These are phyloP conservation scores for Fissipunctia ypsillon DNA, from an alignment of 2,888 invertebrate genomes.

Conservation along the genomic window DNA sequence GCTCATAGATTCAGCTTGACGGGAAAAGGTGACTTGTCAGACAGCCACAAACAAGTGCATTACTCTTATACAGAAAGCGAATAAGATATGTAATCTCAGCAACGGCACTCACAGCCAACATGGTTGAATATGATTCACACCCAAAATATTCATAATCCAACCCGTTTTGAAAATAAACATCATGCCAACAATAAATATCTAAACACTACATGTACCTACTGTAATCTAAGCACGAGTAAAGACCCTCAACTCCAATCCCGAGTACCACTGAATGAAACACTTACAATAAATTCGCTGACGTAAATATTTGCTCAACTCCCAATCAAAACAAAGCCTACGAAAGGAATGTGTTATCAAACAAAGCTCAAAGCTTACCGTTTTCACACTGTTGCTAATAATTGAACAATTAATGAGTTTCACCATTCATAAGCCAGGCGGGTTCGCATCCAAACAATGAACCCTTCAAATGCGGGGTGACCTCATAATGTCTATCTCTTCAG, in stretches of 20 bases:
- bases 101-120: not conserved
- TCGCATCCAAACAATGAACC: slow-evolving; percentile 23
- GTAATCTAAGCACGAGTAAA: slow-evolving; percentile 4
- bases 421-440: slow-evolving; percentile 8
- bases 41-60: not conserved
- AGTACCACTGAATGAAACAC: slow-evolving; percentile 3
- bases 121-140: not conserved
- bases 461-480: slow-evolving; percentile 31
- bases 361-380: slow-evolving; percentile 28
- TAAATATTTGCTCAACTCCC: slow-evolving; percentile 48
- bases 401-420: slow-evolving; percentile 10
- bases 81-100: not conserved
- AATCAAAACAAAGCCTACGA: slow-evolving; percentile 55
- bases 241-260: not conserved
- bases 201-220: slow-evolving; percentile 2
- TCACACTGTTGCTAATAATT: slow-evolving; percentile 14
- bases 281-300: slow-evolving; percentile 19
- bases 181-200: not conserved
- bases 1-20: not conserved
- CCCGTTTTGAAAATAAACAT: slow-evolving; percentile 1
- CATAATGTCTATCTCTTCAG: slow-evolving; percentile 18
- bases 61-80: not conserved
- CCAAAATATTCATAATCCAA: not conserved
- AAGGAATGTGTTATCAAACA: slow-evolving; percentile 53
- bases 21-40: not conserved